phyloP scores from a whole-genome alignment of 2,113 vertebrate species.

The Trematomus loennbergii region DNA sequence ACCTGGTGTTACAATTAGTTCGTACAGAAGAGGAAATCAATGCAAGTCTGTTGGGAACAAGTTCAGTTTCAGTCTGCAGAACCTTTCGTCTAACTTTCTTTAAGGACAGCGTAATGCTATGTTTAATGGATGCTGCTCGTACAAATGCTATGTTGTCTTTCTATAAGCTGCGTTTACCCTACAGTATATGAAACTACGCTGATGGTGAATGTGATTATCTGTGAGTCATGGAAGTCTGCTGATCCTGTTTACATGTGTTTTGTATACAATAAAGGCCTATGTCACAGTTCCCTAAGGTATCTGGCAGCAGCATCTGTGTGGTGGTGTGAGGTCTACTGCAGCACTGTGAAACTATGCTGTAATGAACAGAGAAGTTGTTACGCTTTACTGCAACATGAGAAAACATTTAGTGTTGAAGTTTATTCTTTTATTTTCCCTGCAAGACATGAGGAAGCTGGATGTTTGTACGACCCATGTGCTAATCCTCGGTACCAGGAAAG shows the following conservation, averaged over 20 bases:
- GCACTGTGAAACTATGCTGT: background rate
- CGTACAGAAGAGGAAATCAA: conserved; percentile 1
- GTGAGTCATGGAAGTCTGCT: conserved; percentile 11
- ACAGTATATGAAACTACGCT: background rate
- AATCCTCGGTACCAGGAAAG: background rate
- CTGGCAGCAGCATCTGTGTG: background rate
- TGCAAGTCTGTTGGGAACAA: background rate
- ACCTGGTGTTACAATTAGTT: conserved; percentile 2
- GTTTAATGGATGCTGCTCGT: conserved; percentile 1
- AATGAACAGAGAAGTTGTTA: background rate
- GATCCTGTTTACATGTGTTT: conserved; percentile 19
- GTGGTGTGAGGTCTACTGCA: background rate
- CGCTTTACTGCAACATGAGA: background rate
- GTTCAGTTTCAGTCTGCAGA: conserved; percentile 4
- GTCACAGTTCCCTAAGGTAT: background rate
- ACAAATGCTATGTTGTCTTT: background rate
- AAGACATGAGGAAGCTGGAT: background rate
- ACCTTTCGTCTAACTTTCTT: background rate
- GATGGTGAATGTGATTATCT: conserved; percentile 1
- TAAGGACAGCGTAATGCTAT: background rate
- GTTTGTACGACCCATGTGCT: background rate
- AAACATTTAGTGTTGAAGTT: background rate
- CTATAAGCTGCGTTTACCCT: background rate
- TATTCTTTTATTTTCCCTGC: background rate
- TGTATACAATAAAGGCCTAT: conserved; percentile 11